A percentile compares a stretch with the other conserved stretches of the same genome.
Evolutionary conservation across 2,797 vertebrate species (phyloP).

Genomic region (Perdix hodgsoniae): DNA sequence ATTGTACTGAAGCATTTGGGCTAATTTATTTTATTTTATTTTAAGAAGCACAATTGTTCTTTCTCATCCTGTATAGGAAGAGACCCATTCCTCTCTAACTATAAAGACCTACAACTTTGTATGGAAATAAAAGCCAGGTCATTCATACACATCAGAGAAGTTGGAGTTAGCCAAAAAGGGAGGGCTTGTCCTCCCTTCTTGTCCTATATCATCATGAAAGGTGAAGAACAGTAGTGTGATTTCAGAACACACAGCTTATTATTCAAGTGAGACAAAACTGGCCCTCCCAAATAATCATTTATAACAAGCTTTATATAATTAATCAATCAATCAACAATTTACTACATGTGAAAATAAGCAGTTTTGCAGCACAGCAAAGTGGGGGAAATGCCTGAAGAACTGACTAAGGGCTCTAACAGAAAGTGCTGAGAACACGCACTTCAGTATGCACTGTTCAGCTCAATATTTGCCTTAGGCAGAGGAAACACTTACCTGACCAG

Average conservation of each 20-base stretch:
- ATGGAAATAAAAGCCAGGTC: background rate
- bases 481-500: background rate
- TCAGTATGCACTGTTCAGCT: background rate
- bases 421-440: background rate
- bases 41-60: background rate
- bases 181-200: too few species aligned
- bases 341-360: background rate
- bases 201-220: background rate
- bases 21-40: background rate
- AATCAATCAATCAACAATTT: background rate
- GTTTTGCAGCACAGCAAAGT: background rate
- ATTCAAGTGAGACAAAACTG: background rate
- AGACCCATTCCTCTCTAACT: background rate
- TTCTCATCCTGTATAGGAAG: background rate
- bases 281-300: background rate
- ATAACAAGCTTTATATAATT: background rate
- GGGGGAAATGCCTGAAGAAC: background rate
- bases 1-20: background rate
- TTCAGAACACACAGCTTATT: background rate
- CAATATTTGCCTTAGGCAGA: background rate
- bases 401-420: background rate
- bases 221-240: background rate
- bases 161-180: background rate
- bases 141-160: background rate
- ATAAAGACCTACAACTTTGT: background rate